Base-by-base conservation (phyloP, 1,140 invertebrate genomes). In the Arctopsyche grandis region DNA sequence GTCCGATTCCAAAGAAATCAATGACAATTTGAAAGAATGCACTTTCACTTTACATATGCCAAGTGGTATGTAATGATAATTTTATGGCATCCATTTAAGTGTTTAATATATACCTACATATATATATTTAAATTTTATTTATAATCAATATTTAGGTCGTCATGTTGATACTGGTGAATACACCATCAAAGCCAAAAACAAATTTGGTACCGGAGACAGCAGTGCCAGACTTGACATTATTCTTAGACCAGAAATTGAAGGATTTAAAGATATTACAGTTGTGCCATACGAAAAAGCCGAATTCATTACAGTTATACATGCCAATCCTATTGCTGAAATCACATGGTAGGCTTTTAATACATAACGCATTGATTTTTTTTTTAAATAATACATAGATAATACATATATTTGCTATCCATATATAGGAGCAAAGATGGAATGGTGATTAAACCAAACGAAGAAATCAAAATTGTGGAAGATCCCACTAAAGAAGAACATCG, bases 141-240 rank as follows among this genome's bases (percentile, higher is more conserved):
- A 0, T 24, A 76, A 66, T 19, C 14, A 66, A 19, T n/a, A 69
- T 76, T 63, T 70, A 92, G 92, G 91, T 82, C 90, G 91, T 74
- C 90, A 92, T 80, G 89, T 91, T 43, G 94, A 98, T 85, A 93
- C 93, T 29, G 96, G 96, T 1, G 90, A 92, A 63, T 98, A 97
- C 85, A 92, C 91, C 0, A 86, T 97, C n/a, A 90, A 91, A 83
- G 92, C 94, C 0, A 91, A 91, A 81, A 97, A 97, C 86, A 92
- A 94, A 83, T 93, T 92, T 84, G 95, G 95, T 4, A 89, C 93
- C 77, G 90, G 90, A 21, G 91, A 92, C 83, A 90, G 91, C 66
- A 92, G 90, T 66, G 93, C 93, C 12, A 89, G 91, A 19, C 87
- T 96, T 12, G 93, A 93, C 83, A 91, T 97, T 29, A 85, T 95